These are phyloP conservation scores for Leucoraja ocellata DNA, from an alignment of 2,797 vertebrate species.

Conservation along the genomic window DNA sequence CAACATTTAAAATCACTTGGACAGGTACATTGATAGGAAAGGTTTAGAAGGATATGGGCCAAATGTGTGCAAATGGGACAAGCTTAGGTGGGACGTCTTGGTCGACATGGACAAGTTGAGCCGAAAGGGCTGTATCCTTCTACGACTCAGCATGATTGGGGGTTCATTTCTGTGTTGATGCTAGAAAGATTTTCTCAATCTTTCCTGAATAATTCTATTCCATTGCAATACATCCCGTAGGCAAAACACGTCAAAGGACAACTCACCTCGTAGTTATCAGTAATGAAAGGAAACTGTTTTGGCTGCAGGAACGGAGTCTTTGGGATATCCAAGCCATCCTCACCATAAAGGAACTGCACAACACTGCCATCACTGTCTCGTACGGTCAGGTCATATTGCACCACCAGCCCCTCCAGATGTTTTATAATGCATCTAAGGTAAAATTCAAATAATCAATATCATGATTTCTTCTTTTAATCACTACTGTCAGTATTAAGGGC, in stretches of 20 bases:
- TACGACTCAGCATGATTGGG: not conserved
- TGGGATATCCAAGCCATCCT: slow-evolving; percentile 89
- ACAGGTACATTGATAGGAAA: too few relatives aligned
- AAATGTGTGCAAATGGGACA: too few relatives aligned
- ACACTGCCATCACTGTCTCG: slow-evolving; percentile 91
- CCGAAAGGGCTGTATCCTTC: too few relatives aligned
- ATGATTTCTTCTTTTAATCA: not conserved
- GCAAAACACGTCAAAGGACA: not conserved
- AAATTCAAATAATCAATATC: slow-evolving; percentile 6
- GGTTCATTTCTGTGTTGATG: not conserved
- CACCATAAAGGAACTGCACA: slow-evolving; percentile 92
- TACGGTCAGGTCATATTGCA: slow-evolving; percentile 91
- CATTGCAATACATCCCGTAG: not conserved
- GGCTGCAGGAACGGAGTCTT: slow-evolving; percentile 86
- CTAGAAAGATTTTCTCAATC: not conserved
- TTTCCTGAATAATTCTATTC: not conserved
- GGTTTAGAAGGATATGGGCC: too few relatives aligned
- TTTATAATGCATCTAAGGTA: slow-evolving; percentile 84
- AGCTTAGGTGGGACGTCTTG: too few relatives aligned
- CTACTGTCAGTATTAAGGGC: not conserved
- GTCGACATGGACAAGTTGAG: too few relatives aligned
- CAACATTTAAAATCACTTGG: too few relatives aligned
- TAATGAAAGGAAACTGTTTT: slow-evolving; percentile 82
- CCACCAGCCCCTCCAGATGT: slow-evolving; percentile 87
- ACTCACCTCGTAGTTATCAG: slow-evolving; percentile 82